Evolutionary conservation across 2,113 vertebrate genomes (phyloP), one percentile per base, ranked within the genome.

Genomic region (Meriones unguiculatus): DNA sequence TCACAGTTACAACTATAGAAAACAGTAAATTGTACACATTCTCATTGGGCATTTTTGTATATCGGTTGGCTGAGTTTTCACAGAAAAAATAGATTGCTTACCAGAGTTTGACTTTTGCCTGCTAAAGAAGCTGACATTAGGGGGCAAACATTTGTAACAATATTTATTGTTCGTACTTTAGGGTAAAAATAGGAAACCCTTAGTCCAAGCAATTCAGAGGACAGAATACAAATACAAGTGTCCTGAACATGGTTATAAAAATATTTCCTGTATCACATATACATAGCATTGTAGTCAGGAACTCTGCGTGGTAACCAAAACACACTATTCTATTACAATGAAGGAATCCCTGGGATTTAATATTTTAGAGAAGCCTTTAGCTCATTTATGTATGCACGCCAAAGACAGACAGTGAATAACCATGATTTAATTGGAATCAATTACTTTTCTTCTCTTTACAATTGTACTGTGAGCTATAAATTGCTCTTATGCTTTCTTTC

Each of bases 11-110:
- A 86, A 90, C 15, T 17, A 69, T 38, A 13, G 20, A 96, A 38
- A 30, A 54, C 8, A 85, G 17, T 25, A 59, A 84, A 96, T 69
- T 82, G 91, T 46, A 41, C 7, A 69, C 17, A 72, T 59, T 81
- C 28, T 77, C 14, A 73, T 57, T 70, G 30, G 11, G 38, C 38
- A 15, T 35, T 52, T 96, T 93, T 93, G 38, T 30, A 2, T 65
- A 65, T 46, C 28, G 25, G 59, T 85, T 85, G 38, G 24, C 59
- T 65, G 38, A 14, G 81, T 92, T 73, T 30, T 91, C 30, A 88
- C 7, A 72, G 50, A 94, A 92, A 92, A 89, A 96, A 35, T 90
- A 87, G 70, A 57, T 93, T 54, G 50, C 4, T 82, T 94, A 84
- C 30, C 0, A 10, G 59, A 91, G 72, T 89, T 95, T 90, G 18